phyloP scores from a whole-genome alignment of 2,888 invertebrate species.

The Caprella mutica region DNA sequence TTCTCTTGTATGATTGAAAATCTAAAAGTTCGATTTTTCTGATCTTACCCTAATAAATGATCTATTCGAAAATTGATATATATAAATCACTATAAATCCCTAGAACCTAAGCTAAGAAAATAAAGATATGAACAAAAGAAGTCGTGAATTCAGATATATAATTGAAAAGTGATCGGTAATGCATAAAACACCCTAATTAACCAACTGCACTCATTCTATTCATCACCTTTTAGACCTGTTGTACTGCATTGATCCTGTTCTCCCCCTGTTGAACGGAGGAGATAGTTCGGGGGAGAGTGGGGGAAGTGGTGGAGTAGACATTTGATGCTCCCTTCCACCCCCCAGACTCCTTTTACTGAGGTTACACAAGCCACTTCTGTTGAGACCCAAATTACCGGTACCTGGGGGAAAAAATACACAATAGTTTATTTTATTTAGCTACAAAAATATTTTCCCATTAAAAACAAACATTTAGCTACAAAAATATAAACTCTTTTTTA shows the following conservation, averaged over 20 bases:
- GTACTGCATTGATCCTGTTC: conserved; percentile 11
- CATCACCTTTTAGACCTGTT: conserved; percentile 23
- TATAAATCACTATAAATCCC: background rate
- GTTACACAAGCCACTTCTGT: conserved; percentile 1
- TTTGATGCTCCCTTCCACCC: background rate
- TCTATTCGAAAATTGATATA: background rate
- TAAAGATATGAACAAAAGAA: too few relatives aligned
- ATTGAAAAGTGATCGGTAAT: background rate
- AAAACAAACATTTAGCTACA: too few relatives aligned
- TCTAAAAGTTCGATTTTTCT: too few relatives aligned
- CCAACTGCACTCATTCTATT: background rate
- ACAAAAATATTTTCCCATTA: too few relatives aligned
- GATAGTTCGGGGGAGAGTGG: conserved; percentile 28
- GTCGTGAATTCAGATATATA: too few relatives aligned
- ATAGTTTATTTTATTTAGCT: too few relatives aligned
- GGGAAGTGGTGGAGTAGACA: conserved; percentile 28
- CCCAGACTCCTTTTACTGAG: conserved; percentile 8
- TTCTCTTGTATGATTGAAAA: too few relatives aligned
- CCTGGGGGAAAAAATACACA: too few relatives aligned
- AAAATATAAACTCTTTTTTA: too few relatives aligned
- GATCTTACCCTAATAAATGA: background rate
- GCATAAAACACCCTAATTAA: background rate
- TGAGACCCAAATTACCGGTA: conserved; percentile 1
- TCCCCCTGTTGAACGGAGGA: conserved; percentile 10
- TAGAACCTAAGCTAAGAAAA: too few relatives aligned